Evolutionary conservation across 1,140 invertebrate genomes (phyloP), one percentile per base, ranked within the genome.

Genomic region (Papilio helenus): DNA sequence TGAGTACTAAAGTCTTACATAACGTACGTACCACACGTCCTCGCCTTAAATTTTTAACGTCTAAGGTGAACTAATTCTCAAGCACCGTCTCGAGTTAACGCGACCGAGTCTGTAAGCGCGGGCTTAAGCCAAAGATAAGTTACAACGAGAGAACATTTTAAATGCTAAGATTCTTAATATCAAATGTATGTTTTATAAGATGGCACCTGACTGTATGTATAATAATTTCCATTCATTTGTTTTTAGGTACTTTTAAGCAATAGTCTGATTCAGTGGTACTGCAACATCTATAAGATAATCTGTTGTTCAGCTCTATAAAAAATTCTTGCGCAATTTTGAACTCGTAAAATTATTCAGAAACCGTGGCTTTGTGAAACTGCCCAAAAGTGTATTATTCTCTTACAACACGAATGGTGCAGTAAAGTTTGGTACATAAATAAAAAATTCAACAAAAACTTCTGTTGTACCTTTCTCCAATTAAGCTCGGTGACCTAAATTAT

Each of bases 61-160:
- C 44, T 44, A 73, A 79, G 72, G 81, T 78, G 79, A 65, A 72
- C 58, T 76, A 81, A 65, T 73, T 71, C 80, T 74, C 76, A 79
- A 81, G 80, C 68, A 79, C 82, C 81, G 80, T 81, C 76, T 83
- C 83, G 85, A 82, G 86, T 85, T 88, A 87, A 89, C 85, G 83
- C 83, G 83, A 85, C 80, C 84, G 82, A 82, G 76, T 80, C 79
- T 81, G 86, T 86, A 85, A 88, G 79, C 82, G 76, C 73, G 76
- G 61, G 80, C 72, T 87, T 84, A 83, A 85, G 85, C 84, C 82
- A 80, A 78, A 82, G 76, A 83, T 79, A 82, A 84, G 81, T 82
- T 81, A 79, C 80, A 85, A 79, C 83, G 68, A 79, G 81, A 85
- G 83, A 83, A 80, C 51, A 80, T 44, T 49, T 44, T 26, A 49